Evolutionary conservation across 2,797 vertebrate species (phyloP).

Genomic region (Myiotriccus ornatus): DNA sequence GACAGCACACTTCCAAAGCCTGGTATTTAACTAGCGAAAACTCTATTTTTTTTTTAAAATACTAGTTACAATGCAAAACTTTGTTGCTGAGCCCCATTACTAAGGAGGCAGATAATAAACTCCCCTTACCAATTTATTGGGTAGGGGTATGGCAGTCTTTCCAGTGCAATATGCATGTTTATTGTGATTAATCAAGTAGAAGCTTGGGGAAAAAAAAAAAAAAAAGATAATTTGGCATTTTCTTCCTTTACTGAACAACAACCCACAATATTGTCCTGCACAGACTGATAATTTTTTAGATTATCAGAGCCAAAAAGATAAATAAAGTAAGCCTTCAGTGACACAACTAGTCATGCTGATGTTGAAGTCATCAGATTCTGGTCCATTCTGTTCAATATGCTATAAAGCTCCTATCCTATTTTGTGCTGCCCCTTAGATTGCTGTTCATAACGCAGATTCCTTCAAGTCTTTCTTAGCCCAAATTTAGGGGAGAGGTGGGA

Average conservation of each 20-base stretch:
- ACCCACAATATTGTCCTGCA: neutral
- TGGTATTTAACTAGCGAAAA: neutral
- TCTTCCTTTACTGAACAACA: neutral
- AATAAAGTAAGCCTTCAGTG: neutral
- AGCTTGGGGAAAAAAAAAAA: neutral
- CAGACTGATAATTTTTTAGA: neutral
- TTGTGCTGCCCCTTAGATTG: neutral
- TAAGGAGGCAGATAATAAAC: neutral
- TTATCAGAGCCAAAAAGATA: neutral
- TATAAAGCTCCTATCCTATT: neutral
- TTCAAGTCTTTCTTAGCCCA: neutral
- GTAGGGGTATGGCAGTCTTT: neutral
- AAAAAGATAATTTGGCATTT: neutral
- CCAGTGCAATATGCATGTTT: neutral
- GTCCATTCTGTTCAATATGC: neutral
- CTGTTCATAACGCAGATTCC: neutral
- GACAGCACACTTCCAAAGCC: neutral
- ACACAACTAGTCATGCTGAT: neutral
- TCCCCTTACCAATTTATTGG: neutral
- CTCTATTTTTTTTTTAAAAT: neutral
- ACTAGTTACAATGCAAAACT: neutral
- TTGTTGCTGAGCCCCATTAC: neutral
- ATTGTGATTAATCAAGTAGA: neutral
- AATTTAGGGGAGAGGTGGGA: neutral
- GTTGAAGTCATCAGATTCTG: neutral